A percentile compares a stretch with the other conserved stretches of the same genome.
Conservation (phyloP, 1,140 invertebrate genomes). For the Pristionchus pacificus region DNA sequence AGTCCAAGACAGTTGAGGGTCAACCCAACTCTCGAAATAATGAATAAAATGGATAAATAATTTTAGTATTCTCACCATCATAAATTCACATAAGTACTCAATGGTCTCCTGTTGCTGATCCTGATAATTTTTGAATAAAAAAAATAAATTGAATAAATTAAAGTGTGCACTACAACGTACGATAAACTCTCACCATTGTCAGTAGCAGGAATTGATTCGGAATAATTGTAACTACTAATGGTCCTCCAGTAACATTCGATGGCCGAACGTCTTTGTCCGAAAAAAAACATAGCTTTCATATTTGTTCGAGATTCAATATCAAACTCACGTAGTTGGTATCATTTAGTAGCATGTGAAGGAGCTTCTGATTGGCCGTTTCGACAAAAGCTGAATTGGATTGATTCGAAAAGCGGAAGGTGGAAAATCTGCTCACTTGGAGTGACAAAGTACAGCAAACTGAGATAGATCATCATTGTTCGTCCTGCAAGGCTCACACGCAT, state of each 20-base stretch:
- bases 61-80: too few relatives aligned
- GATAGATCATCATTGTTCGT: too few relatives aligned
- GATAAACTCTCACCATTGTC: not conserved
- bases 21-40: slow-evolving; percentile 14
- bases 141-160: too few relatives aligned
- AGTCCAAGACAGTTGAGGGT: slow-evolving; percentile 13
- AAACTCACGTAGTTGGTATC: not conserved
- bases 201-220: slow-evolving; percentile 22
- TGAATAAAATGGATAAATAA: too few relatives aligned
- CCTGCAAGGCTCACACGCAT: too few relatives aligned
- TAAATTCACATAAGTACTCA: slow-evolving; percentile 16
- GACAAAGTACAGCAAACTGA: too few relatives aligned
- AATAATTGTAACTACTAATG: not conserved
- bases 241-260: not conserved
- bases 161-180: too few relatives aligned
- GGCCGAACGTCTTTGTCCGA: not conserved
- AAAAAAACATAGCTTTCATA: not conserved
- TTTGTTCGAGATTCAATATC: not conserved
- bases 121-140: too few relatives aligned
- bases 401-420: too few relatives aligned
- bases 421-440: too few relatives aligned
- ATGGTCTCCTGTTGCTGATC: slow-evolving; percentile 26
- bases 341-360: not conserved
- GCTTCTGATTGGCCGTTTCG: not conserved
- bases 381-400: not conserved